Evolutionary conservation across 2,888 invertebrate species (phyloP).

Genomic region (Deilephila elpenor): DNA sequence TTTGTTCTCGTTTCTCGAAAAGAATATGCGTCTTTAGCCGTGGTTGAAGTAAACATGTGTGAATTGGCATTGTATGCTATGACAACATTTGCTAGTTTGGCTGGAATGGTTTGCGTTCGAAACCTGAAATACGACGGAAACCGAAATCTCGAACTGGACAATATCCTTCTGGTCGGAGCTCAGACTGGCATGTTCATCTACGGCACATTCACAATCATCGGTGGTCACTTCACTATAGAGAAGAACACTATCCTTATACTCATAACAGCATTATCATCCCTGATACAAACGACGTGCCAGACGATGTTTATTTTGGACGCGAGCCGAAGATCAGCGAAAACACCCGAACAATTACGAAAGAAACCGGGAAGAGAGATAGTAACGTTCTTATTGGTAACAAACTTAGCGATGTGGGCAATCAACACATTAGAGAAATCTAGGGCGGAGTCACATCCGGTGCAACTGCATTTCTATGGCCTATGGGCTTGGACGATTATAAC

Average conservation of each 20-base stretch:
- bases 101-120: constrained; percentile 95
- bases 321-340: constrained; percentile 92
- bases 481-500: constrained; percentile 99
- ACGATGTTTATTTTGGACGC: constrained; percentile 96
- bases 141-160: constrained; percentile 93
- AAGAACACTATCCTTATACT: constrained; percentile 92
- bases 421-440: constrained; percentile 96
- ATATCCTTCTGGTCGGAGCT: constrained; percentile 95
- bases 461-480: constrained; percentile 95
- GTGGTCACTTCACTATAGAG: constrained; percentile 94
- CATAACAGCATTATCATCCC: constrained; percentile 92
- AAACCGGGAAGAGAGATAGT: constrained; percentile 97
- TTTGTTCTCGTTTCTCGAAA: constrained; percentile 94
- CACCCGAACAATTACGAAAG: constrained; percentile 91
- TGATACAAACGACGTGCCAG: constrained; percentile 95
- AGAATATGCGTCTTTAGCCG: constrained; percentile 92
- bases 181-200: constrained; percentile 98
- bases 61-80: constrained; percentile 94
- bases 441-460: constrained; percentile 96
- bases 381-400: constrained; percentile 95
- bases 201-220: constrained; percentile 96
- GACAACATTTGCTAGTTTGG: constrained; percentile 92
- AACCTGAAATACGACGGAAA: constrained; percentile 93
- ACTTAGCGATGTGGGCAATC: constrained; percentile 97
- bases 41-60: constrained; percentile 95